Conservation (phyloP, 1,140 invertebrate species). For the Theocolax elegans region DNA sequence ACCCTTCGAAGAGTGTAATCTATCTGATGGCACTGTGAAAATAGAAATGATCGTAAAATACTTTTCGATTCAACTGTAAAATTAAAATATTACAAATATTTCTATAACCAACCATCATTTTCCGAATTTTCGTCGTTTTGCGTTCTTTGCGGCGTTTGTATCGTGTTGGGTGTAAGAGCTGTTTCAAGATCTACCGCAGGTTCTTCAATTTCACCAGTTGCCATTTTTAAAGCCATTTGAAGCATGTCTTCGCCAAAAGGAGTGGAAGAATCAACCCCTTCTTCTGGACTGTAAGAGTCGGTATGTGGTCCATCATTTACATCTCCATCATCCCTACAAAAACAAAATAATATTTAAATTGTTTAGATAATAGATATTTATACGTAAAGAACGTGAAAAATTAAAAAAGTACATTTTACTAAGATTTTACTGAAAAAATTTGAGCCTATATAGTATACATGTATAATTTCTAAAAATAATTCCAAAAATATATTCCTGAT, state of each 20-base stretch:
- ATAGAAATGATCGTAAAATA: not conserved
- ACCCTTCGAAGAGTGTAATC: slow-evolving; percentile 50
- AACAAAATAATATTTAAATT: slow-evolving; percentile 4
- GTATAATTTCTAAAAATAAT: no score
- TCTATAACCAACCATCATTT: slow-evolving; percentile 60
- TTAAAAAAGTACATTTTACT: no score
- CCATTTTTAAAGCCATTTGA: slow-evolving; percentile 89
- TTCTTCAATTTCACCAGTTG: slow-evolving; percentile 76
- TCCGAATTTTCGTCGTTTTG: slow-evolving; percentile 55
- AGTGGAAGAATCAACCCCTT: slow-evolving; percentile 72
- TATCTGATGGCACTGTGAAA: slow-evolving; percentile 52
- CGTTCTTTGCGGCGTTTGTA: slow-evolving; percentile 57
- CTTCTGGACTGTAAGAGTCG: slow-evolving; percentile 70
- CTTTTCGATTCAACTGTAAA: no score
- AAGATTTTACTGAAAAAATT: no score
- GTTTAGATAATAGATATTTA: no score
- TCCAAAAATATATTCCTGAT: no score
- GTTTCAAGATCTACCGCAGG: slow-evolving; percentile 80
- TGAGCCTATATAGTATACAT: no score
- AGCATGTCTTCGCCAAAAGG: slow-evolving; percentile 86
- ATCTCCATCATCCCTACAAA: slow-evolving; percentile 56
- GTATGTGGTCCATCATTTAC: slow-evolving; percentile 11
- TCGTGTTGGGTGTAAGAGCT: slow-evolving; percentile 79
- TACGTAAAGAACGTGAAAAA: no score
- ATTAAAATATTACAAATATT: no score